These are phyloP conservation scores for Disparrhopalites patrizii DNA, from an alignment of 2,888 invertebrate genomes.

Conservation along the genomic window DNA sequence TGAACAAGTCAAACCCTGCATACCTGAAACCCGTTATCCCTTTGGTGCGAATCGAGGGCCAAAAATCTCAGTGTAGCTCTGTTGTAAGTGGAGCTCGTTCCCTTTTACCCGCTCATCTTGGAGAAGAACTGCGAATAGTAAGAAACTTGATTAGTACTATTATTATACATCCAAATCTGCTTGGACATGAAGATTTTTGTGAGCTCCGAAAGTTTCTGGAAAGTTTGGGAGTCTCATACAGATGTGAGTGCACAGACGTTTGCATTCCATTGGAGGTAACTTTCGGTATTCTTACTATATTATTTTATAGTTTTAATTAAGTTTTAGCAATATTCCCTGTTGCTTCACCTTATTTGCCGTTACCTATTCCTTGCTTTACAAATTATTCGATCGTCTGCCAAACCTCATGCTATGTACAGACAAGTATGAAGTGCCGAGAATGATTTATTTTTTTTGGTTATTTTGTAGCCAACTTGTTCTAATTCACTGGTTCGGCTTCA, in stretches of 20 bases:
- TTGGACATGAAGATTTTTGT: slow-evolving; percentile 1
- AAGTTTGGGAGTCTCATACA: not conserved
- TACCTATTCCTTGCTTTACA: too few species aligned
- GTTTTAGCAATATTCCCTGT: too few species aligned
- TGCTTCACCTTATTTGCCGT: too few species aligned
- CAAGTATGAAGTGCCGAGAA: not conserved
- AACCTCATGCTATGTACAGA: too few species aligned
- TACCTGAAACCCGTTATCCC: not conserved
- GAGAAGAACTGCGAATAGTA: not conserved
- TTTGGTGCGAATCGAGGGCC: not conserved
- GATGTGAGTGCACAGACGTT: not conserved
- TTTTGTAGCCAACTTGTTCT: not conserved
- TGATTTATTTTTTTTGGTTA: not conserved
- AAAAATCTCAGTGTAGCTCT: not conserved
- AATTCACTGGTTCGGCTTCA: not conserved
- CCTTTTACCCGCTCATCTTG: not conserved
- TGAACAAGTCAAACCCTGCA: not conserved
- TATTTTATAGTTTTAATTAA: not conserved
- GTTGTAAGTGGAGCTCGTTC: not conserved
- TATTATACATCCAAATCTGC: not conserved
- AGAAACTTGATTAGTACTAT: slow-evolving; percentile 13
- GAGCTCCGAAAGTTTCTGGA: not conserved
- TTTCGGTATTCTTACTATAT: too few species aligned
- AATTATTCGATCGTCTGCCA: too few species aligned
- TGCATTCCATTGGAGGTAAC: slow-evolving; percentile 16